These are phyloP conservation scores for Strigamia crassipes DNA, from an alignment of 2,888 invertebrate genomes.

Conservation along the genomic window DNA sequence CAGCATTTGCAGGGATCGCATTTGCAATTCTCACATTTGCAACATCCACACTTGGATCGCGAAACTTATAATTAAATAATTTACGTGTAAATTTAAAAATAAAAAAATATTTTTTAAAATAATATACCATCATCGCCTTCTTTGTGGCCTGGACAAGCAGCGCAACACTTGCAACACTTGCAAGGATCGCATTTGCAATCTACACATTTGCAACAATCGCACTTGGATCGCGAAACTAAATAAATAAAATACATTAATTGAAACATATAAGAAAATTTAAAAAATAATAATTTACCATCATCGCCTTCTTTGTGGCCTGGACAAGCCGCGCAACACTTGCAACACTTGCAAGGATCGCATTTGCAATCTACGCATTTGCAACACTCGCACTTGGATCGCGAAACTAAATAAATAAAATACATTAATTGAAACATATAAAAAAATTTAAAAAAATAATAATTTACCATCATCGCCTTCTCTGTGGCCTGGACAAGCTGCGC, in stretches of 20 bases:
- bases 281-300: background rate
- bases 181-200: slow-evolving; percentile 3
- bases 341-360: too few species aligned
- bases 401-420: too few species aligned
- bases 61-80: too few species aligned
- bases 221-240: background rate
- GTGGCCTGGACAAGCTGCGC: too few species aligned
- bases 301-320: too few species aligned
- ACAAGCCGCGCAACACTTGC: too few species aligned
- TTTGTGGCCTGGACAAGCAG: background rate
- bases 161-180: background rate
- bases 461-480: background rate
- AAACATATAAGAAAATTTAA: background rate
- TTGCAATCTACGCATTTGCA: too few species aligned
- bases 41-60: background rate
- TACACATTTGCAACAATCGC: background rate
- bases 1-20: slow-evolving; percentile 4
- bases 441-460: background rate
- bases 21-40: background rate
- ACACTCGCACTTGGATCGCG: too few species aligned
- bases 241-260: background rate
- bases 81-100: too few species aligned
- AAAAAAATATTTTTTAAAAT: too few species aligned
- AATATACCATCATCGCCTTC: too few species aligned
- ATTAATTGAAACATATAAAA: too few species aligned